These are phyloP conservation scores for Phyllostomus hastatus DNA, from an alignment of 2,113 vertebrate genomes.

Conservation along the genomic window DNA sequence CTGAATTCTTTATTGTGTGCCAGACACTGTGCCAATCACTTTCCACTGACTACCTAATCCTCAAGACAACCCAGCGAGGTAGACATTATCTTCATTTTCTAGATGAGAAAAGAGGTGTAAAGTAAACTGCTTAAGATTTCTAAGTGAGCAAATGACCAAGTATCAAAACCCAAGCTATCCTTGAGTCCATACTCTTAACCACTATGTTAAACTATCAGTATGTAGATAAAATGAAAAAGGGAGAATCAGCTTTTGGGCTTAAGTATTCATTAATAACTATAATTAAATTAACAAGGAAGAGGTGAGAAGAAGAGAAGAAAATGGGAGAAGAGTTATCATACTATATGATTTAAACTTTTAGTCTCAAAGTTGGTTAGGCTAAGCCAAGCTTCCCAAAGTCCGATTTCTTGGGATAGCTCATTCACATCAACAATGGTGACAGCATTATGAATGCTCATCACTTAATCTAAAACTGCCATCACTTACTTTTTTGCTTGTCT, in stretches of 20 bases:
- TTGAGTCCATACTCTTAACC: neutral
- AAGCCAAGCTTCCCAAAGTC: neutral
- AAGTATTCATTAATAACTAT: slow-evolving; percentile 19
- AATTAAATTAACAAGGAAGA: neutral
- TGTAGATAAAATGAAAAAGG: slow-evolving; percentile 2
- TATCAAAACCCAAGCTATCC: neutral
- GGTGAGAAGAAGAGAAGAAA: neutral
- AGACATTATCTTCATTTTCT: neutral
- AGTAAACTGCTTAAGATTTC: slow-evolving; percentile 36
- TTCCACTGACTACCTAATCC: neutral
- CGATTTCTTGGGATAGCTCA: neutral
- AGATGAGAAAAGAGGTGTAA: neutral
- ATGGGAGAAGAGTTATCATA: neutral
- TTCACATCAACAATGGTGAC: neutral
- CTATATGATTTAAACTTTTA: neutral
- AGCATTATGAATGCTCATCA: neutral
- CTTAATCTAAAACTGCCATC: neutral
- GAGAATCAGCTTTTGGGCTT: neutral
- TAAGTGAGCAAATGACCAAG: slow-evolving; percentile 5
- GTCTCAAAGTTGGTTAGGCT: neutral
- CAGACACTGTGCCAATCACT: neutral
- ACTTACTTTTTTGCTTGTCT: neutral
- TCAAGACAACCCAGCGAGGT: neutral
- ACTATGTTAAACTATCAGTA: neutral
- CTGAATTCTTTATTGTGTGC: neutral